Conservation (phyloP, 1,140 invertebrate genomes). For the Cylas formicarius region DNA sequence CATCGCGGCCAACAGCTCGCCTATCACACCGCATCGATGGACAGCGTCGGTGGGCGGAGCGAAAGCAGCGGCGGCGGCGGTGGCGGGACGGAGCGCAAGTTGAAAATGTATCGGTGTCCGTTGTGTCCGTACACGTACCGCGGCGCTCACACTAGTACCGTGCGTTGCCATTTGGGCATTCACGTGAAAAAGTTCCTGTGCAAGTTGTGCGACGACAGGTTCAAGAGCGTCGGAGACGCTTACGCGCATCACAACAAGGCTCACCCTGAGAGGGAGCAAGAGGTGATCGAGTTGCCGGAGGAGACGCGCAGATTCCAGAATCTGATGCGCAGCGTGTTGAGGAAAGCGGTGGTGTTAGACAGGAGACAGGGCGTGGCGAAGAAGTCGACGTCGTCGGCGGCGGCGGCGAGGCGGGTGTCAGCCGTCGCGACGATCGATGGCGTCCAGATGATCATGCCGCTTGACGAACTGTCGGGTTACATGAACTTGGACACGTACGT, state of each 20-base stretch:
- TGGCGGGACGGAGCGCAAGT: conserved; percentile 5
- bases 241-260: conserved; percentile 10
- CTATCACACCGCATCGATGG: too few relatives aligned
- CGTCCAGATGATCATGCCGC: too few relatives aligned
- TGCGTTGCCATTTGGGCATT: conserved; percentile 21
- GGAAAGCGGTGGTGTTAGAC: conserved; percentile 1
- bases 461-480: too few relatives aligned
- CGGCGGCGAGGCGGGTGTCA: not conserved
- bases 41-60: too few relatives aligned
- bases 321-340: not conserved
- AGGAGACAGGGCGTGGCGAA: not conserved
- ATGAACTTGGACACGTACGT: conserved; percentile 13
- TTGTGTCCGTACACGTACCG: conserved; percentile 18
- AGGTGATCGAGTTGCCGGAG: not conserved
- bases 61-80: too few relatives aligned
- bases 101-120: conserved; percentile 16
- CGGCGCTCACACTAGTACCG: not conserved
- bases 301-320: conserved; percentile 2
- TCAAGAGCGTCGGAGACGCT: conserved; percentile 8
- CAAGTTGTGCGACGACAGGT: conserved; percentile 18
- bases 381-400: not conserved
- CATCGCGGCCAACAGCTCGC: too few relatives aligned
- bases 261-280: conserved; percentile 5
- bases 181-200: conserved; percentile 25
- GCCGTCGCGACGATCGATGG: not conserved